These are phyloP conservation scores for Macrochelys suwanniensis DNA, from an alignment of 2,797 vertebrate genomes.

Conservation along the genomic window DNA sequence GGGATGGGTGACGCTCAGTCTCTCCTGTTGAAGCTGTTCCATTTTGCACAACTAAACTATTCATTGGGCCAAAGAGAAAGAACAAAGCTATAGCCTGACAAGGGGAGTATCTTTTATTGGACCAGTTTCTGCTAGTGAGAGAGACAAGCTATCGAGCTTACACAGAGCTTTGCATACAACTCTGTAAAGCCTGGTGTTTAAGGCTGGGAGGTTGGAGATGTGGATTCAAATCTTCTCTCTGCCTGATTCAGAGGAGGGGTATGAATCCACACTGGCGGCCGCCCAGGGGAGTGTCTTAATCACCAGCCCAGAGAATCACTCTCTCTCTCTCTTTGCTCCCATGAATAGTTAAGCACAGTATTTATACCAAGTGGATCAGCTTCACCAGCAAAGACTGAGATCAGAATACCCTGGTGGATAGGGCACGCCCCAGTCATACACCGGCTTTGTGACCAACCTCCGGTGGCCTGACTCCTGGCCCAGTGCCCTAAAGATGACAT, in stretches of 20 bases:
- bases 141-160: too few species aligned
- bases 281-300: background rate
- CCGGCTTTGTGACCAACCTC: background rate
- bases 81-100: too few species aligned
- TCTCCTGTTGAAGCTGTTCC: background rate
- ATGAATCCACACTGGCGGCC: background rate
- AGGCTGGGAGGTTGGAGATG: too few species aligned
- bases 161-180: too few species aligned
- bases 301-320: background rate
- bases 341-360: background rate
- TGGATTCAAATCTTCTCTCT: too few species aligned
- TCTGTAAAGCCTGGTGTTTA: too few species aligned
- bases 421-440: background rate
- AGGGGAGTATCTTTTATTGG: too few species aligned
- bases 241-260: background rate
- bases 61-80: background rate
- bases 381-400: background rate
- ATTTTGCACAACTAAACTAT: background rate
- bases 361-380: background rate
- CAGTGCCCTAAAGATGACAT: background rate
- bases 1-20: too few species aligned
- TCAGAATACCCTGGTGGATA: background rate
- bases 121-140: too few species aligned
- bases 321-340: background rate
- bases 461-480: background rate